Percentiles rank a stretch among this genome's conserved stretches.
Evolutionary conservation across 2,888 invertebrate genomes (phyloP).

Genomic region (Aleiodes testaceus): DNA sequence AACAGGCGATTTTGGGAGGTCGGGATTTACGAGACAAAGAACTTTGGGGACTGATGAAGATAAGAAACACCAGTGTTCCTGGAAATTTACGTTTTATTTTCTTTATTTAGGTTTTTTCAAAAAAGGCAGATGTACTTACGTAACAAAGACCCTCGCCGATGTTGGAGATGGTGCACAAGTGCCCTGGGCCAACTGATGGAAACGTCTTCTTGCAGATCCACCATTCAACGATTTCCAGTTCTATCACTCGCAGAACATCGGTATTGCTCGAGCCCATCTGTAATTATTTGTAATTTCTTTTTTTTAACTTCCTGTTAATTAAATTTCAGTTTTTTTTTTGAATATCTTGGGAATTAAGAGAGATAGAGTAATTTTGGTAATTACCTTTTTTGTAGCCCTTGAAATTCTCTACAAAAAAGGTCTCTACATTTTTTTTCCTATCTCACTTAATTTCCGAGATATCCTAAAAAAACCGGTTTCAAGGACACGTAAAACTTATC

Average conservation of each 20-base stretch:
- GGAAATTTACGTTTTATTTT: background rate
- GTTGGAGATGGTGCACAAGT: slow-evolving; percentile 76
- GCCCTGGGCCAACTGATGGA: slow-evolving; percentile 56
- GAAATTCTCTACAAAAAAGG: slow-evolving; percentile 6
- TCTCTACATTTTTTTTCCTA: slow-evolving; percentile 74
- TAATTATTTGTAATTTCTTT: background rate
- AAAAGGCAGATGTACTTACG: slow-evolving; percentile 64
- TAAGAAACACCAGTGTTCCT: too few relatives aligned
- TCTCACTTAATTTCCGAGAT: slow-evolving; percentile 62
- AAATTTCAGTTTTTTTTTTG: too few relatives aligned
- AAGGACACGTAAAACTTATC: slow-evolving; percentile 40
- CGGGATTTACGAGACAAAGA: too few relatives aligned
- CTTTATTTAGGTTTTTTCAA: slow-evolving; percentile 20
- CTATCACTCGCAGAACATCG: slow-evolving; percentile 75
- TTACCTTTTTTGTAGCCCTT: background rate
- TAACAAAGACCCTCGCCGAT: slow-evolving; percentile 76
- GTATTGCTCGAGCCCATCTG: slow-evolving; percentile 74
- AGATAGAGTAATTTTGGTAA: too few relatives aligned
- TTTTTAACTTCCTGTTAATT: too few relatives aligned
- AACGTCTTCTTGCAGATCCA: slow-evolving; percentile 70
- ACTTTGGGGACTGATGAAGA: too few relatives aligned
- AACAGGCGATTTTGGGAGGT: too few relatives aligned
- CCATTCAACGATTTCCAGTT: slow-evolving; percentile 74
- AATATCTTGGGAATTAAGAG: too few relatives aligned
- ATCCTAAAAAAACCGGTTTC: slow-evolving; percentile 61